Percentiles rank a stretch among this genome's conserved stretches.
Evolutionary conservation across 35 echinoderm and acorn worm species (phyloP).

Genomic region (Stichopus chloronotus): DNA sequence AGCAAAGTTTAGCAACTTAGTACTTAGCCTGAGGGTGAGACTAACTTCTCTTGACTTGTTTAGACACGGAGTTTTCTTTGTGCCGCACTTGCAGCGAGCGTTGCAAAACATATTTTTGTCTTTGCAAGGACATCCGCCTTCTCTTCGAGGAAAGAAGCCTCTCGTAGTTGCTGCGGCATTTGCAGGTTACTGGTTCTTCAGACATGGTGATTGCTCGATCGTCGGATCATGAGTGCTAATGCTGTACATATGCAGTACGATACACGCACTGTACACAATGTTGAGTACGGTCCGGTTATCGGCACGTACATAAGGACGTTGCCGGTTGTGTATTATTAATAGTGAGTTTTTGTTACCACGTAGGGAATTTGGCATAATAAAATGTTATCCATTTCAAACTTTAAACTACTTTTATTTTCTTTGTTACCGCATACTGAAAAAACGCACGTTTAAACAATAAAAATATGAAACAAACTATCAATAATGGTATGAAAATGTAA

Average conservation of each 20-base stretch:
- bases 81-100: not conserved
- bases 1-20: no score
- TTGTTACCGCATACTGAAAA: not conserved
- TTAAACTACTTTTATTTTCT: not conserved
- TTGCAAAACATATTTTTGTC: not conserved
- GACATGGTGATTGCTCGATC: not conserved
- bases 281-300: not conserved
- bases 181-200: constrained; percentile 4
- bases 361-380: not conserved
- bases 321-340: not conserved
- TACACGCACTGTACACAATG: no score
- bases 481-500: not conserved
- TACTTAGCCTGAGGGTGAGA: no score
- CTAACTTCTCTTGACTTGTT: not conserved
- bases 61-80: not conserved
- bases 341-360: not conserved
- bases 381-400: not conserved
- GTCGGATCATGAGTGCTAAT: not conserved
- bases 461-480: not conserved
- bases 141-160: not conserved
- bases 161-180: not conserved
- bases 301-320: not conserved
- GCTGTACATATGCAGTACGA: no score
- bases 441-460: not conserved
- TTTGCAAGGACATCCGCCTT: not conserved